Base-by-base conservation (phyloP, 1,140 invertebrate species). In the Battus philenor region DNA sequence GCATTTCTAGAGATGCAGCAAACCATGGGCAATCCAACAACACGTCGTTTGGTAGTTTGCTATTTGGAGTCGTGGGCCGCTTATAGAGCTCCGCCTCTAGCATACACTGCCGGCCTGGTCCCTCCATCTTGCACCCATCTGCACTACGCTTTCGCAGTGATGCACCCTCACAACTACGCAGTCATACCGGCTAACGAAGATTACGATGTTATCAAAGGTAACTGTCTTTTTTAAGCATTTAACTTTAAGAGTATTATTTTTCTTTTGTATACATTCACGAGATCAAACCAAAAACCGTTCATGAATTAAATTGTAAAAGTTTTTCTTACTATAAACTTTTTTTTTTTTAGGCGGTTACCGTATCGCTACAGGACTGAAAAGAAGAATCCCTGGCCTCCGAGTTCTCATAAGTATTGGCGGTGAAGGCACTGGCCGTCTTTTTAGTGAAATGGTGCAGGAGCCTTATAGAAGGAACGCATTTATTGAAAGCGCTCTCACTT, bases 61-160 rank as follows among this genome's bases (percentile, higher is more conserved):
- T 92, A 92, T 64, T 77, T 93, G 16, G 87, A 92, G 61, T 89
- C 90, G 0, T 90, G 87, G 78, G 87, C 92, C 0, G 87, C 88
- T 2, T 91, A 93, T 59, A 84, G 93, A 7, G 87, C 87, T 13
- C 90, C 91, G 17, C 92, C 92, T 0, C 87, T 93, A 34, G 87
- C 89, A 1, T 91, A 94, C 59, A 88, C 87, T 4, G 82, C 88
- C n/a, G 87, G 91, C 43, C 82, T 95, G 3, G 91, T 94, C 24
- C 90, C 91, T 0, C 88, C 90, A n/a, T 72, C 79, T 8, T 96
- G 95, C 79, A 93, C 93, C 2, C 94, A 96, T 71, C 74, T 96
- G 4, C 89, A 96, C 41, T 96, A 96, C 63, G 90, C 91, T 4
- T 94, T 93, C 55, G 93, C 93, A 1, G 90, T 90, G 5, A 56